Conservation (phyloP, 1,140 invertebrate genomes). For the Chironomus striatipennis region DNA sequence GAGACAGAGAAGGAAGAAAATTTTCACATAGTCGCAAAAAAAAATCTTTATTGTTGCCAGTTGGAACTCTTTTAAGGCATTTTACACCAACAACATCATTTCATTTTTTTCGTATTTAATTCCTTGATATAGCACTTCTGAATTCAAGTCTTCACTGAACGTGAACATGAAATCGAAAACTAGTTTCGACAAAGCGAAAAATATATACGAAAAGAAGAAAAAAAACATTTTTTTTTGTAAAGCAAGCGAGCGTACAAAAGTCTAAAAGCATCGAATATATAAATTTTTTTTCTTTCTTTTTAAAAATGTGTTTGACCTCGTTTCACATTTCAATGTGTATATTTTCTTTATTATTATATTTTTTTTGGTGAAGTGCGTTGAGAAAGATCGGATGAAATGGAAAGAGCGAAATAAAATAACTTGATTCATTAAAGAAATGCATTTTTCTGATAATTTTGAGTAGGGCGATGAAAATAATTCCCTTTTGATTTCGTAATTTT, state of each 20-base stretch:
- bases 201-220: background rate
- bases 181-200: slow-evolving; percentile 7
- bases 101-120: background rate
- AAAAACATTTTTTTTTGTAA: background rate
- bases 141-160: slow-evolving; percentile 10
- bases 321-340: slow-evolving; percentile 8
- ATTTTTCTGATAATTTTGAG: no score
- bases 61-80: background rate
- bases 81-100: background rate
- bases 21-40: background rate
- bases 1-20: background rate
- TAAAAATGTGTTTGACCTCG: slow-evolving; percentile 20
- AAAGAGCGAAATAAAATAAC: no score
- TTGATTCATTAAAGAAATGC: no score
- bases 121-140: slow-evolving; percentile 12
- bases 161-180: slow-evolving; percentile 8
- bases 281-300: slow-evolving; percentile 10
- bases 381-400: background rate
- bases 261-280: slow-evolving; percentile 19
- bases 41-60: background rate
- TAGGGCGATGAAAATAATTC: no score
- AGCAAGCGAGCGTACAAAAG: background rate
- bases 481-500: no score
- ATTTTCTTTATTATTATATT: background rate
- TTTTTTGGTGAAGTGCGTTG: slow-evolving; percentile 12